Percentiles rank a stretch among this genome's conserved stretches.
phyloP scores from a whole-genome alignment of 2,113 vertebrate genomes.

The Salvelinus sp. region DNA sequence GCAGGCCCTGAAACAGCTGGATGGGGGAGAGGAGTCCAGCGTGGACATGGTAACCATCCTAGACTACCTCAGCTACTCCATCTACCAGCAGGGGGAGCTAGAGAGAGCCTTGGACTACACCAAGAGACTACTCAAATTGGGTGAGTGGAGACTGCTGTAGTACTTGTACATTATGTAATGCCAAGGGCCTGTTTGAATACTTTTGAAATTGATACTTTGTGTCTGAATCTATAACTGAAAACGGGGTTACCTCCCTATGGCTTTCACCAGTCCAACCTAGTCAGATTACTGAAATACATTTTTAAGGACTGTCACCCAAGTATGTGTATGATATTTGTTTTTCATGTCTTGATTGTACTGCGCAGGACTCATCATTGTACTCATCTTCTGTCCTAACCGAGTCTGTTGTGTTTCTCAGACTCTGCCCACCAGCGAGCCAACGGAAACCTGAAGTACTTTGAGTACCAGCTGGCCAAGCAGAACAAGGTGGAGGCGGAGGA shows the following conservation, averaged over 20 bases:
- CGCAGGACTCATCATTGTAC: no score
- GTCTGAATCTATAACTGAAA: no score
- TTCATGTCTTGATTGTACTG: neutral
- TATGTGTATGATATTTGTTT: no score
- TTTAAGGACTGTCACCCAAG: no score
- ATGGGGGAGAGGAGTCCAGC: conserved; percentile 78
- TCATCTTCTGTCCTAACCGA: neutral
- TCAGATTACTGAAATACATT: no score
- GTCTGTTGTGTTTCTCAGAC: conserved; percentile 67
- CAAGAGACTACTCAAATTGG: conserved; percentile 85
- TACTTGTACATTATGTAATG: conserved; percentile 66
- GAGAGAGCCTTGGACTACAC: conserved; percentile 77
- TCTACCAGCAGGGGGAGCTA: conserved; percentile 77
- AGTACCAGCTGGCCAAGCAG: conserved; percentile 89
- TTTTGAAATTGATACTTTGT: no score
- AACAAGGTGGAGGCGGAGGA: conserved; percentile 58
- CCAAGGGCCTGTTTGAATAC: no score
- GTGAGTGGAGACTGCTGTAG: conserved; percentile 74
- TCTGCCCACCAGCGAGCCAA: conserved; percentile 90
- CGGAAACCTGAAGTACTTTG: conserved; percentile 94
- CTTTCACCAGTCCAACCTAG: no score
- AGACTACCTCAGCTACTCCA: conserved; percentile 78
- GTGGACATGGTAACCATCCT: conserved; percentile 81
- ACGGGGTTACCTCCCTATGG: no score
- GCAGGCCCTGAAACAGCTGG: conserved; percentile 87